These are phyloP conservation scores for Cosmia pyralina DNA, from an alignment of 2,888 invertebrate species.

Conservation along the genomic window DNA sequence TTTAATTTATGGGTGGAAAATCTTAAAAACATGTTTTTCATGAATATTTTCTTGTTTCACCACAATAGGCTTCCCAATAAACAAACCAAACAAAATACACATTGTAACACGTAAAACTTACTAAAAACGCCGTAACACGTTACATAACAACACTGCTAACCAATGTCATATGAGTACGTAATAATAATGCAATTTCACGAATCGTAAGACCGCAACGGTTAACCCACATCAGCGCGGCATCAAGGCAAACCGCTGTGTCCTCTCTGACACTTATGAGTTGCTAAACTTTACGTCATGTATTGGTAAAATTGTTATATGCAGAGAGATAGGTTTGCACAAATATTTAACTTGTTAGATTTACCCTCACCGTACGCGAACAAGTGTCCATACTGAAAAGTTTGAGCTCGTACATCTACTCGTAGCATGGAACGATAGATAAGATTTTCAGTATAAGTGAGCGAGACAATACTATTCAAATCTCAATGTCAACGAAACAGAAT, in stretches of 20 bases:
- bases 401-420: not conserved
- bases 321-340: constrained; percentile 3
- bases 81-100: not conserved
- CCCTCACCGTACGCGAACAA: not conserved
- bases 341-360: not conserved
- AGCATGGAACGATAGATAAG: not conserved
- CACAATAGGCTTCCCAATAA: not conserved
- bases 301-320: constrained; percentile 1
- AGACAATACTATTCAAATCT: not conserved
- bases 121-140: constrained; percentile 26
- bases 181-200: constrained; percentile 65
- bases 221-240: constrained; percentile 62
- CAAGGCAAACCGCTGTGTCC: constrained; percentile 69
- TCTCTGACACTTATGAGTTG: constrained; percentile 73
- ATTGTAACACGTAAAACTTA: constrained; percentile 6
- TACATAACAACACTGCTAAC: constrained; percentile 41
- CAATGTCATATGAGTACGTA: constrained; percentile 60
- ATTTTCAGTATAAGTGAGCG: not conserved
- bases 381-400: no score
- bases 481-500: not conserved
- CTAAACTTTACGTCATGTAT: constrained; percentile 46
- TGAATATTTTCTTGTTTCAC: not conserved
- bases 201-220: constrained; percentile 60
- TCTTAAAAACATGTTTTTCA: no score
- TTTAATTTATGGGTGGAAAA: no score